Evolutionary conservation across 2,888 invertebrate species (phyloP).

Genomic region (Muschampia plurimacula): DNA sequence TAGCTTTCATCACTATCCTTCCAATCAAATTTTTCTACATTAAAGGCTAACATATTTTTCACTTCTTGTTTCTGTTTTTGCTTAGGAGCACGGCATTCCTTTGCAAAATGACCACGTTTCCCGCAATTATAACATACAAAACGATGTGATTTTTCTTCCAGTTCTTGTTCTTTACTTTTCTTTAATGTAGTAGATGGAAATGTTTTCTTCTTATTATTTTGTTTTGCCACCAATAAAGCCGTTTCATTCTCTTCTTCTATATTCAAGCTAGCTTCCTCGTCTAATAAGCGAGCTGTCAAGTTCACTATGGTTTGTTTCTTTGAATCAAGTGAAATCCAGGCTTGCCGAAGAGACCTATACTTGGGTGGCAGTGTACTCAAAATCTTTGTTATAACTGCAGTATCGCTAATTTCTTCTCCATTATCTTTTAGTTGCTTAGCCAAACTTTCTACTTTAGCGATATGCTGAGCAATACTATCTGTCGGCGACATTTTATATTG

Average conservation of each 20-base stretch:
- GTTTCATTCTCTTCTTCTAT: not conserved
- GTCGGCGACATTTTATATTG: conserved; percentile 42
- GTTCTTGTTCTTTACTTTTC: not conserved
- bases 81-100: conserved; percentile 6
- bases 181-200: not conserved
- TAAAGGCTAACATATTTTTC: conserved; percentile 46
- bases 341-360: conserved; percentile 3
- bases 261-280: conserved; percentile 43
- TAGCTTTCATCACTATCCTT: conserved; percentile 32
- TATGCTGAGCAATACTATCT: conserved; percentile 43
- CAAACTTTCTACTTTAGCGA: conserved; percentile 42
- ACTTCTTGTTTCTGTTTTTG: not conserved
- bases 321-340: conserved; percentile 7
- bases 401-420: conserved; percentile 20
- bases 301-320: not conserved
- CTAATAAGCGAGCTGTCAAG: conserved; percentile 42
- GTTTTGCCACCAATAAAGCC: not conserved
- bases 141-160: not conserved
- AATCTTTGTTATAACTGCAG: conserved; percentile 5
- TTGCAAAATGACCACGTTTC: conserved; percentile 7
- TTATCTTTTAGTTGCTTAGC: conserved; percentile 39
- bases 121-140: conserved; percentile 11
- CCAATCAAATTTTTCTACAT: conserved; percentile 30
- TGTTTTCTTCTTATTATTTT: not conserved
- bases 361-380: not conserved